phyloP scores from a whole-genome alignment of 64 coral and sea anemone genomes.

The Montipora cactus region DNA sequence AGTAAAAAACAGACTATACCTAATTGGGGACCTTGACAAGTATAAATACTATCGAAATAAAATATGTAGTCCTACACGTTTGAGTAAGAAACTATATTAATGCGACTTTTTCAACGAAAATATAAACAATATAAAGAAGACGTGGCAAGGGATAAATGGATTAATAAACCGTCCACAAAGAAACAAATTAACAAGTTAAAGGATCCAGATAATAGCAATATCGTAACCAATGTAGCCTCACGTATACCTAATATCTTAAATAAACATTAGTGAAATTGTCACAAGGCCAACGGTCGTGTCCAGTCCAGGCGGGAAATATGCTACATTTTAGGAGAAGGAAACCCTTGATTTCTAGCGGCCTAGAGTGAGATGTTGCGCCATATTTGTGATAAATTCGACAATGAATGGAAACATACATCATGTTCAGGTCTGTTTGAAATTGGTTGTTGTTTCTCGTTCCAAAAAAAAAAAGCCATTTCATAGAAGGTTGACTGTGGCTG shows the following conservation, averaged over 20 bases:
- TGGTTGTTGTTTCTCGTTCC: no score
- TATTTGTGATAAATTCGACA: no score
- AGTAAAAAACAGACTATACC: constrained; percentile 22
- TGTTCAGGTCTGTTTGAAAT: no score
- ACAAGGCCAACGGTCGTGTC: no score
- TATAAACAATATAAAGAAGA: constrained; percentile 28
- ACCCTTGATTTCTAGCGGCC: no score
- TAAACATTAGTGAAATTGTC: not conserved
- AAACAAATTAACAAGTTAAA: not conserved
- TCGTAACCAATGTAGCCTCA: not conserved
- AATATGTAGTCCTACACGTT: not conserved
- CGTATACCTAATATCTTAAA: not conserved
- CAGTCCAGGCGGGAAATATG: no score
- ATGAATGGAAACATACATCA: no score
- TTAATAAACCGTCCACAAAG: no score
- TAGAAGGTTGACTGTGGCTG: no score
- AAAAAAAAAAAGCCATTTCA: no score
- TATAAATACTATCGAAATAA: constrained; percentile 40
- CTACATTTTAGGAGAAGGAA: no score
- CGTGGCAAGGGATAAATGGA: constrained; percentile 18
- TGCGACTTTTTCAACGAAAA: constrained; percentile 13
- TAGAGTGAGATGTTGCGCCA: no score
- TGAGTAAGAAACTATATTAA: constrained; percentile 24
- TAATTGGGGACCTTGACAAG: not conserved
- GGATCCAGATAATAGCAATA: not conserved